Percentiles rank a stretch among this genome's conserved stretches.
These are phyloP conservation scores for Ceuthmochares aereus DNA, from an alignment of 2,113 vertebrate genomes.

Conservation along the genomic window DNA sequence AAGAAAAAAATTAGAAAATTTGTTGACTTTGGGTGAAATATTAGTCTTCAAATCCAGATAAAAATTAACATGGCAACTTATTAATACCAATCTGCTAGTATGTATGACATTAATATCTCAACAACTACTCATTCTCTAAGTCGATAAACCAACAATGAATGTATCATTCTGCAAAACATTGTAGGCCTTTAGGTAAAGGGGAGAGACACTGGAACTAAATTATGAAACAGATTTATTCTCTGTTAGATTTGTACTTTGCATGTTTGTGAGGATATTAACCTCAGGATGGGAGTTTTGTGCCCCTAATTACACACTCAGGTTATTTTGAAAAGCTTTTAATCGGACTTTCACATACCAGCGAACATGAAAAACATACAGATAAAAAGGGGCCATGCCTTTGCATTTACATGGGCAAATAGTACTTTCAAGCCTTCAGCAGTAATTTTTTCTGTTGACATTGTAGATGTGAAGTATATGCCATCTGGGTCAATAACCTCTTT, in stretches of 20 bases:
- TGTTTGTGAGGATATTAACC: conserved; percentile 70
- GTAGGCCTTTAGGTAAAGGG: conserved; percentile 44
- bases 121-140: conserved; percentile 61
- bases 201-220: conserved; percentile 39
- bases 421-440: conserved; percentile 37
- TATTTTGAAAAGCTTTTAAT: conserved; percentile 76
- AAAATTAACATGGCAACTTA: conserved; percentile 7
- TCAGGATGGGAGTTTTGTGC: conserved; percentile 40
- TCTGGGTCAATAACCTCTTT: conserved; percentile 56
- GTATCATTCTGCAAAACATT: conserved; percentile 56
- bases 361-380: conserved; percentile 60
- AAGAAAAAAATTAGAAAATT: not conserved
- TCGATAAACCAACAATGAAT: conserved; percentile 47
- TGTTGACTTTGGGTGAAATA: not conserved
- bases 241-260: conserved; percentile 62
- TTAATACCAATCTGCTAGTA: conserved; percentile 52
- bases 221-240: conserved; percentile 42
- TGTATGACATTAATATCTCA: conserved; percentile 38
- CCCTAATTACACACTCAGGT: conserved; percentile 69
- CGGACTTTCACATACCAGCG: conserved; percentile 53
- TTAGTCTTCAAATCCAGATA: conserved; percentile 21
- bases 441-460: conserved; percentile 66
- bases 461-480: conserved; percentile 57
- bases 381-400: conserved; percentile 58
- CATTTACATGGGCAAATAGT: conserved; percentile 66